Conservation (phyloP, 1,140 invertebrate genomes). For the Drosophila sp. region DNA sequence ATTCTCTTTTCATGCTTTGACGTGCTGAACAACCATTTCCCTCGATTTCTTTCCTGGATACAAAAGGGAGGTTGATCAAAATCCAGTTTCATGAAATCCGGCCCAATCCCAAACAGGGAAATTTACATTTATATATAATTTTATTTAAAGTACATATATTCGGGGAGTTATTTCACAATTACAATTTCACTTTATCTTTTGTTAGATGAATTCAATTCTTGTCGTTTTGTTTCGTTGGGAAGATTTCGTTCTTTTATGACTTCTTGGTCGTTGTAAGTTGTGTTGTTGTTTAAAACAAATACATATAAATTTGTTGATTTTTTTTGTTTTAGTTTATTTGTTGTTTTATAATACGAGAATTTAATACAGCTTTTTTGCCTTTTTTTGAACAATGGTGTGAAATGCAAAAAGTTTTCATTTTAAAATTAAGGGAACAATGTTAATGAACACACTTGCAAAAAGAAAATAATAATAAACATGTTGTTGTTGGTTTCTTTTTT, state of each 20-base stretch:
- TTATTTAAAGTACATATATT: constrained; percentile 11
- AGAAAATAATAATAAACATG: constrained; percentile 26
- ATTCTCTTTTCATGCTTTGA: no score
- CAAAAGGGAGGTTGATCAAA: no score
- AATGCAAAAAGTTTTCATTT: constrained; percentile 40
- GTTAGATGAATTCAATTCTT: neutral
- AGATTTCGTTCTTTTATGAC: neutral
- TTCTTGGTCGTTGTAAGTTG: constrained; percentile 4
- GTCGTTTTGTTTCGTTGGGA: neutral
- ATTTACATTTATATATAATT: neutral
- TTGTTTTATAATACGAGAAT: constrained; percentile 52
- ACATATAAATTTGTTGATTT: constrained; percentile 2
- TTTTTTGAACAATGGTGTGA: constrained; percentile 53
- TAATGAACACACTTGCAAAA: constrained; percentile 49
- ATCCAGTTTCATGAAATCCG: no score
- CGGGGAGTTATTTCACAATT: neutral
- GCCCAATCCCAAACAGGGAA: no score
- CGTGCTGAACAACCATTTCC: no score
- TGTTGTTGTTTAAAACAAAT: constrained; percentile 1
- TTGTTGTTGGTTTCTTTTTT: neutral
- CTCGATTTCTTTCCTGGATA: no score
- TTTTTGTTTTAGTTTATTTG: constrained; percentile 48
- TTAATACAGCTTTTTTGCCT: constrained; percentile 59
- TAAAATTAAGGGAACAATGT: constrained; percentile 17
- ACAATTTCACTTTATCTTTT: neutral